These are phyloP conservation scores for Ariopsis seemanni DNA, from an alignment of 2,113 vertebrate genomes.

Conservation along the genomic window DNA sequence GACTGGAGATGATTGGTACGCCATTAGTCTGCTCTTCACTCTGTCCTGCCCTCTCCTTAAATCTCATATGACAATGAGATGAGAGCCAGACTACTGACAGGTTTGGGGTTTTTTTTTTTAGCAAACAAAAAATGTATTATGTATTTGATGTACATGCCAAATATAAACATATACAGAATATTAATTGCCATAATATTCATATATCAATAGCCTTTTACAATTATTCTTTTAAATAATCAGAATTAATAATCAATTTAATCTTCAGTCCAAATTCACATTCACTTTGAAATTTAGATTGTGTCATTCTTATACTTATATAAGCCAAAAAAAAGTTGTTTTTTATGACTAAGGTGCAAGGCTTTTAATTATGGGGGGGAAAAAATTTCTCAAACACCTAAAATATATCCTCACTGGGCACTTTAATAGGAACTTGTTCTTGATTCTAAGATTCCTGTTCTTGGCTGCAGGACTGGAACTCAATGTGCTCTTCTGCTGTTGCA, in stretches of 20 bases:
- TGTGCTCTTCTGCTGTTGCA: no score
- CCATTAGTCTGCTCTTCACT: constrained; percentile 28
- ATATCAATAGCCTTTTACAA: background rate
- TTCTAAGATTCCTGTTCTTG: no score
- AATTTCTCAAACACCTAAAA: background rate
- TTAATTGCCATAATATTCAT: no score
- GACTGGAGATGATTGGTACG: constrained; percentile 20
- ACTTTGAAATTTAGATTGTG: background rate
- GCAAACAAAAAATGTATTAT: background rate
- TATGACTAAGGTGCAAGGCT: background rate
- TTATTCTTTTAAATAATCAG: background rate
- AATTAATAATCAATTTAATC: background rate
- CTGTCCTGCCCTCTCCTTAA: background rate
- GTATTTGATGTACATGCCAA: background rate
- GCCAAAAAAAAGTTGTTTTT: background rate
- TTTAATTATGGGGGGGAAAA: background rate
- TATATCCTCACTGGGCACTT: background rate
- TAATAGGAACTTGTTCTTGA: no score
- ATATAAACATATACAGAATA: background rate
- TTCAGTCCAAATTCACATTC: background rate
- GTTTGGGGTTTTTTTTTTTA: background rate
- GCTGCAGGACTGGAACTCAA: no score
- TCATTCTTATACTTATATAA: background rate
- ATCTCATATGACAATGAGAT: constrained; percentile 6
- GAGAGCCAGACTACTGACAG: background rate